These are phyloP conservation scores for Pituophis catenifer DNA, from an alignment of 2,113 vertebrate genomes.

Conservation along the genomic window DNA sequence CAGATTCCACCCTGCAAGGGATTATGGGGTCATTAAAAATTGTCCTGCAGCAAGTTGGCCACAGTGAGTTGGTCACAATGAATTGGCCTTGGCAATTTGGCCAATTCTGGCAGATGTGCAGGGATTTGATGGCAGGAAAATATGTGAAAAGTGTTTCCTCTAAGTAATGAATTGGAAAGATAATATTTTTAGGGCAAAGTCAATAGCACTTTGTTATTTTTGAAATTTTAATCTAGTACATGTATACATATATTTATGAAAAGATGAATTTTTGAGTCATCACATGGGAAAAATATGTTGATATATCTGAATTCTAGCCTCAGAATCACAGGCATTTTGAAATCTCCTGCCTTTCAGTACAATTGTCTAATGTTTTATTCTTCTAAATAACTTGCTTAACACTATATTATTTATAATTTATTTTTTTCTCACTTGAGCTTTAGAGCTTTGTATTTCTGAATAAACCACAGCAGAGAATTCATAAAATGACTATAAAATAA, in stretches of 20 bases:
- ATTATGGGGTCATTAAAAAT: too few relatives aligned
- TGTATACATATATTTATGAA: not conserved
- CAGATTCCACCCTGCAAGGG: too few relatives aligned
- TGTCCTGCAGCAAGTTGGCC: not conserved
- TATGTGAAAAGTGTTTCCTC: not conserved
- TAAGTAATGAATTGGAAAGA: not conserved
- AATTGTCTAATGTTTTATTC: not conserved
- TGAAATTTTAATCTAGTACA: not conserved
- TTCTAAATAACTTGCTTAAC: not conserved
- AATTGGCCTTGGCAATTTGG: not conserved
- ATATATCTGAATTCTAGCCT: not conserved
- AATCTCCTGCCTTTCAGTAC: not conserved
- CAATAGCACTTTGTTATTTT: not conserved
- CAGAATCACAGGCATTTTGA: not conserved
- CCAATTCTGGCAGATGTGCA: not conserved
- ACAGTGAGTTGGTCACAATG: not conserved
- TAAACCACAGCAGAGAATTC: not conserved
- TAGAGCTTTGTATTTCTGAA: not conserved
- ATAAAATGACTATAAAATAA: constrained; percentile 17
- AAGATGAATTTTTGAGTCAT: not conserved
- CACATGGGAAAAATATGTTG: not conserved
- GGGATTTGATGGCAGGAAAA: not conserved
- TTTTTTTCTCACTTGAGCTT: constrained; percentile 18
- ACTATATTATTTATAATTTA: constrained; percentile 3
- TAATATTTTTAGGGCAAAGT: not conserved